These are phyloP conservation scores for Apostichopus leukothele DNA, from an alignment of 53 echinoderm and acorn worm genomes.

Conservation along the genomic window DNA sequence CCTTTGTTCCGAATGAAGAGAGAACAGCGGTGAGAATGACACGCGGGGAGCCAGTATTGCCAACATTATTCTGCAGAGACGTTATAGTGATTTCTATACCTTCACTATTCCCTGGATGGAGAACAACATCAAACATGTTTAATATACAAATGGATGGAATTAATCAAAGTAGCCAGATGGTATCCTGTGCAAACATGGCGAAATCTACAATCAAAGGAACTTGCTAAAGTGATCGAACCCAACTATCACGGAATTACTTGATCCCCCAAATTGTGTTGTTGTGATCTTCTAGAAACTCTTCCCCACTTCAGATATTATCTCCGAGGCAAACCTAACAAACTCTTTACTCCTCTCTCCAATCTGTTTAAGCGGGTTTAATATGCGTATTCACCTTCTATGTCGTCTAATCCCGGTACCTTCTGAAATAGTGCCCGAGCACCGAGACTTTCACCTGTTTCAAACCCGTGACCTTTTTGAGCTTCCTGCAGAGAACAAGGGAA, in stretches of 20 bases:
- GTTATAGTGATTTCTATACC: constrained; percentile 73
- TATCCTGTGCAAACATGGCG: too few species aligned
- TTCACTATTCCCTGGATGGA: constrained; percentile 56
- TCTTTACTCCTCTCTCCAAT: neutral
- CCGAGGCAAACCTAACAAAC: neutral
- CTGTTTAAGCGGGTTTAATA: neutral
- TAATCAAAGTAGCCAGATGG: neutral
- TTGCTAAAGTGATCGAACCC: too few species aligned
- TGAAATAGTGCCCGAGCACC: constrained; percentile 60
- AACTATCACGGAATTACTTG: too few species aligned
- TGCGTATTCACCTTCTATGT: constrained; percentile 41
- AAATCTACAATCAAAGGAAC: too few species aligned
- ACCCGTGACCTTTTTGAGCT: constrained; percentile 81
- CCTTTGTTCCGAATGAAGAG: constrained; percentile 59
- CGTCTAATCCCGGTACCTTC: constrained; percentile 51
- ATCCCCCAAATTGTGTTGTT: too few species aligned
- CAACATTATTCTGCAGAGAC: constrained; percentile 53
- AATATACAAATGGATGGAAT: neutral
- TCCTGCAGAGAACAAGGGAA: constrained; percentile 57
- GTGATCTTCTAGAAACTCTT: too few species aligned
- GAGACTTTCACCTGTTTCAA: constrained; percentile 50
- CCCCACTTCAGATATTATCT: too few species aligned
- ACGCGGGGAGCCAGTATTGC: constrained; percentile 31
- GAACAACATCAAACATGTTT: neutral
- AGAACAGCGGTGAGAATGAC: constrained; percentile 71